Percentiles rank a stretch among this genome's conserved stretches.
Evolutionary conservation across 2,797 vertebrate genomes (phyloP).

Genomic region (Pitangus sulphuratus): DNA sequence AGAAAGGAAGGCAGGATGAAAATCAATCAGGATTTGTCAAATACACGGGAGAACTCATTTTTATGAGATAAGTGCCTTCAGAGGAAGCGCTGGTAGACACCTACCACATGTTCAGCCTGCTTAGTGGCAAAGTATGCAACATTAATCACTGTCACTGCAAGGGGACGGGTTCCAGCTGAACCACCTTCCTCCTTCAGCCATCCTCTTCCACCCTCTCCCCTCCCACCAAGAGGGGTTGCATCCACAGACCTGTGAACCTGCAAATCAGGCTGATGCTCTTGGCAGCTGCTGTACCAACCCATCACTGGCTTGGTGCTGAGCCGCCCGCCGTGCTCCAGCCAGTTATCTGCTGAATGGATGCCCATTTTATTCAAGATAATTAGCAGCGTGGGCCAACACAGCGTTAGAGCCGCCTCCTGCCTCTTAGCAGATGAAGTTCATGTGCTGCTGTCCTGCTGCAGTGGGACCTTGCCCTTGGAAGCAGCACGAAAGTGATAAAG

Average conservation of each 20-base stretch:
- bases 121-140: neutral
- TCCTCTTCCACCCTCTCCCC: neutral
- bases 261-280: neutral
- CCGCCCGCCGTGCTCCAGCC: neutral
- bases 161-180: neutral
- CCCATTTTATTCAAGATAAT: neutral
- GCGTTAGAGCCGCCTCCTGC: neutral
- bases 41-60: neutral
- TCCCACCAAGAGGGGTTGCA: neutral
- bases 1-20: constrained; percentile 8
- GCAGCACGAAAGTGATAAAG: neutral
- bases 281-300: neutral
- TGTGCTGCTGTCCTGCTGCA: neutral
- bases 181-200: neutral
- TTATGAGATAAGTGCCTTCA: constrained; percentile 48
- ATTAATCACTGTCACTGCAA: constrained; percentile 41
- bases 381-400: accelerated
- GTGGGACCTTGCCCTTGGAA: neutral
- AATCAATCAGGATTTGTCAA: constrained; percentile 57
- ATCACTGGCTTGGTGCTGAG: neutral
- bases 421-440: neutral
- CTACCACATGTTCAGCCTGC: constrained; percentile 28
- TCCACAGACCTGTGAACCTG: neutral
- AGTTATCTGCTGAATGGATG: neutral
- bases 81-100: constrained; percentile 5